A percentile compares a stretch with the other conserved stretches of the same genome.
Conservation (phyloP, 2,113 vertebrate genomes). For the Xenopus borealis region DNA sequence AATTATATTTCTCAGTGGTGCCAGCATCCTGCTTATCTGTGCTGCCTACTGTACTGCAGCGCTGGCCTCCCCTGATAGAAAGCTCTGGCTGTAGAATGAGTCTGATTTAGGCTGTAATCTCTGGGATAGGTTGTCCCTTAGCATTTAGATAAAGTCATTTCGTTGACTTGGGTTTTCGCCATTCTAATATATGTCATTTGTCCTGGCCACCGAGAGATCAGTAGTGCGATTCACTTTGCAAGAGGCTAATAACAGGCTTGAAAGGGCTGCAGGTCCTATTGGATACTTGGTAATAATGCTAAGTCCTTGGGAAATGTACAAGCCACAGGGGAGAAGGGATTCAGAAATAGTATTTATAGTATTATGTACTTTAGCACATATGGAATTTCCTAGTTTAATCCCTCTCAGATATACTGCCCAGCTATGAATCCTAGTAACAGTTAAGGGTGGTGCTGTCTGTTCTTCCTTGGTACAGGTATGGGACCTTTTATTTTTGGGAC, state of each 20-base stretch:
- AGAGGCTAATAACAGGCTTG: too few species aligned
- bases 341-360: too few species aligned
- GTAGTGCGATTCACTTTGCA: background rate
- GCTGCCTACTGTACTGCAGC: background rate
- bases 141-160: slow-evolving; percentile 40
- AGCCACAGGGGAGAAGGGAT: too few species aligned
- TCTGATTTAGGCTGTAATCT: slow-evolving; percentile 30
- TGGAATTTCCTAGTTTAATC: too few species aligned
- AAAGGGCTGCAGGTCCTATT: background rate
- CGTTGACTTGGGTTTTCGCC: slow-evolving; percentile 16
- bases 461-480: too few species aligned
- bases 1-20: slow-evolving; percentile 26
- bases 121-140: slow-evolving; percentile 14
- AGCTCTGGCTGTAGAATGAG: slow-evolving; percentile 1
- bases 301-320: too few species aligned
- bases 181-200: slow-evolving; percentile 16
- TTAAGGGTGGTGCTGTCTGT: too few species aligned
- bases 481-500: too few species aligned
- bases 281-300: background rate
- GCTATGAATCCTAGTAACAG: too few species aligned
- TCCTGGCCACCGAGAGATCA: slow-evolving; percentile 6
- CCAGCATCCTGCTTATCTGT: slow-evolving; percentile 26
- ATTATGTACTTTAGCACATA: too few species aligned
- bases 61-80: slow-evolving; percentile 22
- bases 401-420: too few species aligned